Evolutionary conservation across 2,888 invertebrate species (phyloP).

Genomic region (Dolichomitus sp.): DNA sequence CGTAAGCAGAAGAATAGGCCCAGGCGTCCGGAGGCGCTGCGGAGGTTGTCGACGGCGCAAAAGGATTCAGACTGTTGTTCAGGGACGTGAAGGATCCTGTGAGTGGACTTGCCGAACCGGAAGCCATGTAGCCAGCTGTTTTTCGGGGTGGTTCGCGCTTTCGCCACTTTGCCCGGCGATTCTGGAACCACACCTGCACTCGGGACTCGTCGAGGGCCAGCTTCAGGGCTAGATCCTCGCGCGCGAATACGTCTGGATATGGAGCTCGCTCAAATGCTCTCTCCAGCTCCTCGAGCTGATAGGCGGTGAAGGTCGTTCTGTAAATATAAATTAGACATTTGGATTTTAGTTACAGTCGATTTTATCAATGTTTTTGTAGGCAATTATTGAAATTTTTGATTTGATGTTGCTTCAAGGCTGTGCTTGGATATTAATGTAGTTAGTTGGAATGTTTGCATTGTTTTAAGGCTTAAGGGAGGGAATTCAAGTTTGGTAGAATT

Average conservation of each 20-base stretch:
- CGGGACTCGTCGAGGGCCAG: constrained; percentile 94
- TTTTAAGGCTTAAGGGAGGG: not conserved
- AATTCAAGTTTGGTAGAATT: not conserved
- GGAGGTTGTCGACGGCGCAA: constrained; percentile 87
- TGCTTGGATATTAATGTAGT: not conserved
- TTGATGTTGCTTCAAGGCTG: too few relatives aligned
- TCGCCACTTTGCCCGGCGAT: constrained; percentile 97
- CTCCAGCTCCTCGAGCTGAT: constrained; percentile 97
- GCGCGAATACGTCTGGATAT: constrained; percentile 98
- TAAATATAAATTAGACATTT: constrained; percentile 77
- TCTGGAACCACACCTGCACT: constrained; percentile 95
- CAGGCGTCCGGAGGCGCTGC: constrained; percentile 92
- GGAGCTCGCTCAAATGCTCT: constrained; percentile 98
- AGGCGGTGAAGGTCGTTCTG: constrained; percentile 98
- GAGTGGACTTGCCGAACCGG: constrained; percentile 83
- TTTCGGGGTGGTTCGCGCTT: constrained; percentile 97
- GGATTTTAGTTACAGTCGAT: constrained; percentile 83
- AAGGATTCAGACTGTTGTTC: constrained; percentile 89
- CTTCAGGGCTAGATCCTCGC: constrained; percentile 97
- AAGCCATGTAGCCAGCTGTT: constrained; percentile 88
- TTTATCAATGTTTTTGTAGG: not conserved
- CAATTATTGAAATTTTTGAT: not conserved
- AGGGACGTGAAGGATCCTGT: constrained; percentile 88
- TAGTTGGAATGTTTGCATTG: not conserved
- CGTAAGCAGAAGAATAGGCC: constrained; percentile 93